Conservation (phyloP, 2,888 invertebrate genomes). For the Drosophila conformis region DNA sequence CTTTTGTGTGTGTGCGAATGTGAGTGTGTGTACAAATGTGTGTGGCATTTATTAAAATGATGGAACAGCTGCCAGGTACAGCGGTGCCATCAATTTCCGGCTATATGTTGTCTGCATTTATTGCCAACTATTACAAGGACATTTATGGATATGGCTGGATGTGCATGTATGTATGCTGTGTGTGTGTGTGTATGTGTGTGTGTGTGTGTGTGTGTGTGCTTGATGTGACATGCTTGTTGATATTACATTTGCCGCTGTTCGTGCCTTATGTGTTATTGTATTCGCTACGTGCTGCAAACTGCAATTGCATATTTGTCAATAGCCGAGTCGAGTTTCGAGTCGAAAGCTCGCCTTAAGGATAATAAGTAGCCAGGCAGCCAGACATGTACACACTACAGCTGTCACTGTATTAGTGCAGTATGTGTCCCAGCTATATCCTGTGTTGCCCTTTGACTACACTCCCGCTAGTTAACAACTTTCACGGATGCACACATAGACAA, state of each 20-base stretch:
- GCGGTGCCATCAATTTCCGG: conserved; percentile 34
- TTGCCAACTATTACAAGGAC: conserved; percentile 60
- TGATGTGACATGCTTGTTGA: conserved; percentile 32
- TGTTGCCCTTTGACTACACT: background rate
- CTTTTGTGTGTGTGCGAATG: background rate
- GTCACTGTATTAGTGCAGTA: conserved; percentile 3
- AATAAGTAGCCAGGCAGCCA: background rate
- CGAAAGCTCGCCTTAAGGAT: conserved; percentile 6
- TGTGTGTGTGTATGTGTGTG: conserved; percentile 2
- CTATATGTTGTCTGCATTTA: conserved; percentile 41
- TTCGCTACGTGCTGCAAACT: conserved; percentile 65
- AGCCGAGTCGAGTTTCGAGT: conserved; percentile 32
- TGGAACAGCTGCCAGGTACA: conserved; percentile 50
- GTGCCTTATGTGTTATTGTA: conserved; percentile 56
- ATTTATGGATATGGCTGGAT: conserved; percentile 19
- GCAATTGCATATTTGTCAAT: conserved; percentile 72
- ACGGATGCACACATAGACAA: conserved; percentile 1
- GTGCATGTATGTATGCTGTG: background rate
- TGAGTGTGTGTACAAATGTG: background rate
- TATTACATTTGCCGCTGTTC: conserved; percentile 45
- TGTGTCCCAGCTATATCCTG: background rate
- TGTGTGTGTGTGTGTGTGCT: conserved; percentile 8
- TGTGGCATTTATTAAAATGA: conserved; percentile 31
- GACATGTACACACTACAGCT: conserved; percentile 9
- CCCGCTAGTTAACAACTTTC: conserved; percentile 2